phyloP scores from a whole-genome alignment of 2,797 vertebrate species.

The Rhabdophis nuchalis region DNA sequence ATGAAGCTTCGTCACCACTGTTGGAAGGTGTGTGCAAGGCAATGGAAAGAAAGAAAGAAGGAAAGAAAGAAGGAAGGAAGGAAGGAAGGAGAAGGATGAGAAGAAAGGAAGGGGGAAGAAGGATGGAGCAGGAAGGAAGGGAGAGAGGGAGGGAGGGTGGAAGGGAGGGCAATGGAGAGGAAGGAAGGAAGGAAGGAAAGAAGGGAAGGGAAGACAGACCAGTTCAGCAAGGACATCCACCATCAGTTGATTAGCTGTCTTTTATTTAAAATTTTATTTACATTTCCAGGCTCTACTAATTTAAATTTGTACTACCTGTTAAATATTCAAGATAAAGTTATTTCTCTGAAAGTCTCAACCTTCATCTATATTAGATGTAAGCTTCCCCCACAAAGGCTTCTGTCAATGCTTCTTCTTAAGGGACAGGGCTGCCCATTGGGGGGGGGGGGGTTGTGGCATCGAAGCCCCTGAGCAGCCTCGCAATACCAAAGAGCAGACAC shows the following conservation, averaged over 20 bases:
- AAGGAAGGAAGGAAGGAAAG: no score
- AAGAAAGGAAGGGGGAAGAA: background rate
- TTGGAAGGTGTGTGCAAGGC: background rate
- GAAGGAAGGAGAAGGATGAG: background rate
- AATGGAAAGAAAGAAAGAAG: background rate
- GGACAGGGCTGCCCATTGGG: background rate
- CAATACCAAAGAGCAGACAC: background rate
- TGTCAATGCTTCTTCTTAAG: background rate
- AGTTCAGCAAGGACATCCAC: background rate
- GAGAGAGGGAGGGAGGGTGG: no score
- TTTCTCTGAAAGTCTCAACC: background rate
- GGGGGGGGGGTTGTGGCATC: background rate
- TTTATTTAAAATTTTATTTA: background rate
- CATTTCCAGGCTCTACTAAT: background rate
- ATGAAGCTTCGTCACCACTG: background rate
- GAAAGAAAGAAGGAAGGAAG: background rate
- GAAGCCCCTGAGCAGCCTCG: background rate
- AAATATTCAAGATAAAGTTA: background rate
- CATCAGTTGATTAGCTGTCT: background rate
- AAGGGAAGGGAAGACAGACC: no score
- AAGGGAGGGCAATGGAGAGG: rapidly evolving
- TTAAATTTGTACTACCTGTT: background rate
- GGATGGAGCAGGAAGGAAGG: background rate
- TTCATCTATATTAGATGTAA: background rate
- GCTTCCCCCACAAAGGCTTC: background rate